Evolutionary conservation across 2,113 vertebrate species (phyloP).

Genomic region (Beaufortia kweichowensis): DNA sequence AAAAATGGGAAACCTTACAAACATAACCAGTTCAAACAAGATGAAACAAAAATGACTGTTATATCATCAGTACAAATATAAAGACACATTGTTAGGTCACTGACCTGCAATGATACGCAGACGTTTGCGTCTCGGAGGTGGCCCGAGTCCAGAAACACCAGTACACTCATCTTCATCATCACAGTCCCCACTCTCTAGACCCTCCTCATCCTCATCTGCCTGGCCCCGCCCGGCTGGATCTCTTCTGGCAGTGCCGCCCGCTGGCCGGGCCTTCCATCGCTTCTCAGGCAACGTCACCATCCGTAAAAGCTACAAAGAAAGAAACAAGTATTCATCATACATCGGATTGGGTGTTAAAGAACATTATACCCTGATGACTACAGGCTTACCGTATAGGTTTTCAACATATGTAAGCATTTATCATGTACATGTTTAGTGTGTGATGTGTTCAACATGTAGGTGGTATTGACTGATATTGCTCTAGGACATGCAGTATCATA

Average conservation of each 20-base stretch:
- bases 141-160: slow-evolving; percentile 73
- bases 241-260: slow-evolving; percentile 47
- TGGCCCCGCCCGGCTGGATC: slow-evolving; percentile 55
- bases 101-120: slow-evolving; percentile 76
- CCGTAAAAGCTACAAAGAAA: slow-evolving; percentile 68
- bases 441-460: background rate
- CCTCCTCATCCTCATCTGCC: slow-evolving; percentile 65
- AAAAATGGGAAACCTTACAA: too few species aligned
- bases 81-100: slow-evolving; percentile 21
- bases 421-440: background rate
- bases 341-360: background rate
- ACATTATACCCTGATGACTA: background rate
- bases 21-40: background rate
- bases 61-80: background rate
- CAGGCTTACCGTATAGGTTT: background rate
- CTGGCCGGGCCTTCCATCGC: slow-evolving; percentile 69
- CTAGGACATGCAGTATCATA: background rate
- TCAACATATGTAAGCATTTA: background rate
- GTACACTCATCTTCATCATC: slow-evolving; percentile 79
- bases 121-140: slow-evolving; percentile 71
- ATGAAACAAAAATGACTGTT: too few species aligned
- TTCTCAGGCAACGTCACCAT: slow-evolving; percentile 72
- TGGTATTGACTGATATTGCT: background rate
- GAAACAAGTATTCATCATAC: slow-evolving; percentile 18
- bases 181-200: slow-evolving; percentile 75